Percentiles rank a stretch among this genome's conserved stretches.
These are phyloP conservation scores for Tetrax tetrax DNA, from an alignment of 2,113 vertebrate species.

Conservation along the genomic window DNA sequence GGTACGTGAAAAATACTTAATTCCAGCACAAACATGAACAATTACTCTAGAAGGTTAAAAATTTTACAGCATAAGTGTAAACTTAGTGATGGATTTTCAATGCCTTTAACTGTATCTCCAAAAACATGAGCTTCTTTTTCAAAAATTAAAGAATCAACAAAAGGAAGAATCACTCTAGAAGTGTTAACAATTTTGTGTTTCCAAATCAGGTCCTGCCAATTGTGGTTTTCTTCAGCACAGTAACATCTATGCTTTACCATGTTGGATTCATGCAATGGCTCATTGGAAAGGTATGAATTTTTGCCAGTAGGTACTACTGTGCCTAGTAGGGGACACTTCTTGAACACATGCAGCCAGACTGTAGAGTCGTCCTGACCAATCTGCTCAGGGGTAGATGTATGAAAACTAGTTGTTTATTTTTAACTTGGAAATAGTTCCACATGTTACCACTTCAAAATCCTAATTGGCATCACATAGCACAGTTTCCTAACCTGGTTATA, in stretches of 20 bases:
- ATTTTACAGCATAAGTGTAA: background rate
- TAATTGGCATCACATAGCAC: background rate
- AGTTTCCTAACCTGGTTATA: background rate
- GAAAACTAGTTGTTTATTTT: background rate
- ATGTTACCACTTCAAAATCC: background rate
- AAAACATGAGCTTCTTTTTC: background rate
- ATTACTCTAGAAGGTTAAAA: background rate
- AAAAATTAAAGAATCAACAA: background rate
- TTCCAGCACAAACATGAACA: background rate
- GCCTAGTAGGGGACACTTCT: background rate
- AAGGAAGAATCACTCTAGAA: background rate
- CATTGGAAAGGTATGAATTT: conserved; percentile 80
- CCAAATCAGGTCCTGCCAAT: conserved; percentile 82
- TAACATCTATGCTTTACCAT: conserved; percentile 86
- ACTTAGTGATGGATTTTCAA: background rate
- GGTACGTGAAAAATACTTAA: background rate
- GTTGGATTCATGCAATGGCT: conserved; percentile 87
- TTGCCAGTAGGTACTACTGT: background rate
- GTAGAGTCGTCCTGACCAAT: background rate
- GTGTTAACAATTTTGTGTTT: background rate
- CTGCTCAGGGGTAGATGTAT: background rate
- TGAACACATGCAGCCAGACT: background rate
- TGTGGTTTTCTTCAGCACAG: conserved; percentile 85
- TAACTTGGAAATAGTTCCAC: background rate
- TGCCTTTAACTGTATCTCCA: background rate